These are phyloP conservation scores for Pollachius pollachius DNA, from an alignment of 2,113 vertebrate species.

Conservation along the genomic window DNA sequence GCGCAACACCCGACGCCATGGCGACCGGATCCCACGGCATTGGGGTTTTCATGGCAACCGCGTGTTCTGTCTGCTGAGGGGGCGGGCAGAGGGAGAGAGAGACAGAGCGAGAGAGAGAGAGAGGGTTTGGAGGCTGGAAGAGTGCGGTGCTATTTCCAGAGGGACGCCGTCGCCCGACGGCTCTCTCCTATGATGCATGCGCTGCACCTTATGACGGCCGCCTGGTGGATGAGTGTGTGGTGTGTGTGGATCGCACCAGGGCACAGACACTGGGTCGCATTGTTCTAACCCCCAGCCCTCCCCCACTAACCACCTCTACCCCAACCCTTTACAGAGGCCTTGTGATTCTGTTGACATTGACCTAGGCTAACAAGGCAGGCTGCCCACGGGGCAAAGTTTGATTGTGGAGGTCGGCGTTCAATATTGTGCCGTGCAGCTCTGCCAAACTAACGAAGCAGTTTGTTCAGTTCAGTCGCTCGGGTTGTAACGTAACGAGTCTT, in stretches of 20 bases:
- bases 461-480: neutral
- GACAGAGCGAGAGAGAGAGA: neutral
- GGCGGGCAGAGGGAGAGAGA: neutral
- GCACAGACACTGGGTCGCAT: conserved; percentile 32
- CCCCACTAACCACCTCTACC: conserved; percentile 5
- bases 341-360: conserved; percentile 42
- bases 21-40: conserved; percentile 12
- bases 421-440: neutral
- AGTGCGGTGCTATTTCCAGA: conserved; percentile 39
- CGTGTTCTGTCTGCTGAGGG: conserved; percentile 25
- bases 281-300: conserved; percentile 32
- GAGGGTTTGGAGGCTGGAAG: conserved; percentile 10
- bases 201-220: conserved; percentile 40
- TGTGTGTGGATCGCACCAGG: conserved; percentile 14
- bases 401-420: neutral
- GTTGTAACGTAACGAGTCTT: too few relatives aligned
- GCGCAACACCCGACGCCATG: neutral
- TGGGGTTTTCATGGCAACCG: conserved; percentile 51
- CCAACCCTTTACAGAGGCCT: conserved; percentile 24
- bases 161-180: conserved; percentile 34
- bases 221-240: conserved; percentile 32
- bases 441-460: neutral
- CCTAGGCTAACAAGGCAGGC: conserved; percentile 20
- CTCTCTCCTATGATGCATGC: conserved; percentile 46
- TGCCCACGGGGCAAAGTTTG: conserved; percentile 12